Evolutionary conservation across 2,888 invertebrate genomes (phyloP), one percentile per base, ranked within the genome.

Genomic region (Diachrysia chrysitis): DNA sequence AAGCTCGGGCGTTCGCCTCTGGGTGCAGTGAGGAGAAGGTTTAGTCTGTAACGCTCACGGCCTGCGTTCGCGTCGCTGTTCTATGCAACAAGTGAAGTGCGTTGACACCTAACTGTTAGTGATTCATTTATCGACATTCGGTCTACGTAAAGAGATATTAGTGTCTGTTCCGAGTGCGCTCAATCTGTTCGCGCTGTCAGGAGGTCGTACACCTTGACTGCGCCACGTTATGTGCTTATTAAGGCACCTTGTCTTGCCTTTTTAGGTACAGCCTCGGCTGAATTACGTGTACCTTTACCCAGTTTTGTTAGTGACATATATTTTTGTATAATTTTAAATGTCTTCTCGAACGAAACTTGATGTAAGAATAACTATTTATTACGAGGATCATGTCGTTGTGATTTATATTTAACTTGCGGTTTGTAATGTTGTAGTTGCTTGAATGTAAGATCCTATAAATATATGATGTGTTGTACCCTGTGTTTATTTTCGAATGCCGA

Each of bases 321-420:
- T 83, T 83, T 83, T 83, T 83, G 73, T 82, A 77, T 74, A 70
- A 76, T 82, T 83, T 83, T 83, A 83, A 88, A 97, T 97, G 97
- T 97, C 97, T 78, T 96, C 96, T 81, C 96, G 96, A 75, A 94
- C 95, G 70, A 97, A 96, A 90, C 93, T 96, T 73, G 96, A 97
- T 87, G 96, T 97, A 88, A 95, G 97, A 80, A 96, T 97, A 81
- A 97, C 97, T 16, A 96, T 97, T 81, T 96, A 96, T 90, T 96
- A 96, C 89, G 96, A 96, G 83, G 95, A 96, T 85, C 96, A 96
- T 84, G 95, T 96, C 65, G 95, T 97, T 79, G 96, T 97, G 61
- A 95, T 97, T 88, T 96, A 97, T 93, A 96, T 97, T 84, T 96
- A 81, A 84, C 65, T 69, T 85, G 90, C 69, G 76, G 73, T 78